Evolutionary conservation across 2,113 vertebrate species (phyloP).

Genomic region (Coptodon rendalli): DNA sequence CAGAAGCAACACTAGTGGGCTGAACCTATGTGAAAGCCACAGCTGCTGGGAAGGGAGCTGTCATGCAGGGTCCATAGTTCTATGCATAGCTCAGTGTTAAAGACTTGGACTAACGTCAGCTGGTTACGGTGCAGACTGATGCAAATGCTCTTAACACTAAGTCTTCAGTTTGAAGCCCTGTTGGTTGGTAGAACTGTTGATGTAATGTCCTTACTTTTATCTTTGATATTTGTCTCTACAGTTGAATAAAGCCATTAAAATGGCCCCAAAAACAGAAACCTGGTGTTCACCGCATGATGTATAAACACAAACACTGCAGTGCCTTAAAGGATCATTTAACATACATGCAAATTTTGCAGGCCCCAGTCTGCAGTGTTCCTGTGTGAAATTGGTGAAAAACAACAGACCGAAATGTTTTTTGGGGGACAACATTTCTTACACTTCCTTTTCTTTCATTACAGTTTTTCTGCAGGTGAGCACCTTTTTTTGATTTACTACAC

Average conservation of each 20-base stretch:
- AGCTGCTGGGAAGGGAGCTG: background rate
- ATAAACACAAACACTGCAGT: background rate
- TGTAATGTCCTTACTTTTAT: background rate
- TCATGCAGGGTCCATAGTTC: background rate
- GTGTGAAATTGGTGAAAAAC: background rate
- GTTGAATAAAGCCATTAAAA: background rate
- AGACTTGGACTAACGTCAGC: rapidly evolving
- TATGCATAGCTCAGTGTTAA: background rate
- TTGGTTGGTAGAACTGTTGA: background rate
- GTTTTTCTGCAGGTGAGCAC: background rate
- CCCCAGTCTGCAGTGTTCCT: background rate
- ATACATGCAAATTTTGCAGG: background rate
- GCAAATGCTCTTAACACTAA: background rate
- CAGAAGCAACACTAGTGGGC: background rate
- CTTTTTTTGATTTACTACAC: background rate
- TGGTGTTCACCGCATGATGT: background rate
- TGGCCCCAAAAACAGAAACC: background rate
- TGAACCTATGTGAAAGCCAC: background rate
- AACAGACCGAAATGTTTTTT: background rate
- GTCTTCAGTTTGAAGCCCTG: background rate
- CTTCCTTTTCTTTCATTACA: background rate
- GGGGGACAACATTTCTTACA: background rate
- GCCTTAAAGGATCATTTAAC: background rate
- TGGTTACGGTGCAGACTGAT: background rate
- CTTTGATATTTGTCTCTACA: background rate